A percentile compares a stretch with the other conserved stretches of the same genome.
Evolutionary conservation across 2,888 invertebrate species (phyloP).

Genomic region (Cantharis flavilabris): DNA sequence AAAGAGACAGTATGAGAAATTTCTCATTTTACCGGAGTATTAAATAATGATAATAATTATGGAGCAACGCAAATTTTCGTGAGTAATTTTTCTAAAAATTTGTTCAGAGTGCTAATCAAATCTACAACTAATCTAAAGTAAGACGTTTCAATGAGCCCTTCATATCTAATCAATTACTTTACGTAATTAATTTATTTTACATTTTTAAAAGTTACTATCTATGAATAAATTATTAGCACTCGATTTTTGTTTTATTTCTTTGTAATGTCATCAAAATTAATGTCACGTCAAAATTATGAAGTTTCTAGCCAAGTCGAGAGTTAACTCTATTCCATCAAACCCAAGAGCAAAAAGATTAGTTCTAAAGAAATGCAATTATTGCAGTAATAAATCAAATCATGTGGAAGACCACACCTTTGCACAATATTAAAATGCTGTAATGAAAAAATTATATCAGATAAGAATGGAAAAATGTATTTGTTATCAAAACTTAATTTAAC

Average conservation of each 20-base stretch:
- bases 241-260: not conserved
- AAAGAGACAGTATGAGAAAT: too few species aligned
- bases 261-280: not conserved
- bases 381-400: not conserved
- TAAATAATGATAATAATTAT: not conserved
- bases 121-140: not conserved
- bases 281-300: not conserved
- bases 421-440: not conserved
- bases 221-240: not conserved
- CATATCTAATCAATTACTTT: not conserved
- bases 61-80: not conserved
- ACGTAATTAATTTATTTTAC: not conserved
- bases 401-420: not conserved
- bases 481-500: slow-evolving; percentile 2
- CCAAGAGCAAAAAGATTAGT: not conserved
- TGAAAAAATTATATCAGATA: slow-evolving; percentile 11
- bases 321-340: not conserved
- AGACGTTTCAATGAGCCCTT: not conserved
- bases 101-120: not conserved
- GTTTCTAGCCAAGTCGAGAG: not conserved
- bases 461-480: slow-evolving; percentile 5
- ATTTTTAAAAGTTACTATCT: not conserved
- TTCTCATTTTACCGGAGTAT: too few species aligned
- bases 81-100: not conserved
- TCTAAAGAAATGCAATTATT: not conserved